Percentiles rank a stretch among this genome's conserved stretches.
These are phyloP conservation scores for Apteryx mantelli DNA, from an alignment of 2,113 vertebrate genomes.

Conservation along the genomic window DNA sequence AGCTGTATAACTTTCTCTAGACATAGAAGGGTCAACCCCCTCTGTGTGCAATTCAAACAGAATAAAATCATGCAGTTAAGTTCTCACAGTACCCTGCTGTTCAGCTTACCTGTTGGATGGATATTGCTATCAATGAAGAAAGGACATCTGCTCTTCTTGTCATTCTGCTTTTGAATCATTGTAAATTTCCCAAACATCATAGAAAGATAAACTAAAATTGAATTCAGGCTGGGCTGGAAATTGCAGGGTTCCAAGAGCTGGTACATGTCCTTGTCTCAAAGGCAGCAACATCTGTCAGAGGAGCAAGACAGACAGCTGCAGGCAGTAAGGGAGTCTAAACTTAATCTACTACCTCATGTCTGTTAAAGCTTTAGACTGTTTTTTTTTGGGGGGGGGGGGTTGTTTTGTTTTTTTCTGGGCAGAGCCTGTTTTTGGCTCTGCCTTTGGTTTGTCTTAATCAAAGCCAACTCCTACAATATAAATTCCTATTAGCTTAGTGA, in stretches of 20 bases:
- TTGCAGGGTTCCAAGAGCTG: neutral
- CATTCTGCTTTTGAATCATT: neutral
- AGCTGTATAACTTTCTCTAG: neutral
- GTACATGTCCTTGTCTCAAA: conserved; percentile 1
- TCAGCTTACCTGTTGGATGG: neutral
- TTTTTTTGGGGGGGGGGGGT: neutral
- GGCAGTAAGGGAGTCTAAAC: neutral
- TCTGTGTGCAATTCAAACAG: neutral
- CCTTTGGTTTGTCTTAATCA: neutral
- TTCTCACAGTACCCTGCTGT: neutral
- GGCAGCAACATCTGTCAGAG: neutral
- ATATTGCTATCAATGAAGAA: neutral
- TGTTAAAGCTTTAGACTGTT: neutral
- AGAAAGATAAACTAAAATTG: neutral
- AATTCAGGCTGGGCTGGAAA: neutral
- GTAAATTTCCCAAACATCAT: neutral
- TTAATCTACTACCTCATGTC: neutral
- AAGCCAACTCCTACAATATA: neutral
- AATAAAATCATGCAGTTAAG: neutral
- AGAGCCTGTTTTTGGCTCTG: neutral
- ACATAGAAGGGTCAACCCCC: neutral
- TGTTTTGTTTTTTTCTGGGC: neutral
- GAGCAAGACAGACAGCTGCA: conserved; percentile 1
- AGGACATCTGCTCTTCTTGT: neutral
- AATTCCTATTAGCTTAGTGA: neutral